phyloP scores from a whole-genome alignment of 2,888 invertebrate species.

The Salticus scenicus region DNA sequence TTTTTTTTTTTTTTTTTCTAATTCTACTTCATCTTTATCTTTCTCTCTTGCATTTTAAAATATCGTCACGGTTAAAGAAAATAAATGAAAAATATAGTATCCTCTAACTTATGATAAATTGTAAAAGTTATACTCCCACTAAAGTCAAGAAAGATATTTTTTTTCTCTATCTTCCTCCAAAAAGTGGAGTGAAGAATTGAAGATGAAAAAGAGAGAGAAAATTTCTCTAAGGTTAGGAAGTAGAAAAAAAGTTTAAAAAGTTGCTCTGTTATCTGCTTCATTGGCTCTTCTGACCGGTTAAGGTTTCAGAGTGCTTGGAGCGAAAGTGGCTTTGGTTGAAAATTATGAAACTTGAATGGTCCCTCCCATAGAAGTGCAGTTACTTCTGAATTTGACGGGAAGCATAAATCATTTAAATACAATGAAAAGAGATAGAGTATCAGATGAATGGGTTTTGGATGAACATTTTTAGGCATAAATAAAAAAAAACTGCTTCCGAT shows the following conservation, averaged over 20 bases:
- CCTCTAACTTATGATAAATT: conserved; percentile 66
- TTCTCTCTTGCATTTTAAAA: conserved; percentile 24
- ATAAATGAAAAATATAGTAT: conserved; percentile 21
- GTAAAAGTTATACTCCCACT: conserved; percentile 68
- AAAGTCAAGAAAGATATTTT: conserved; percentile 63
- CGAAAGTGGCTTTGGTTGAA: conserved; percentile 43
- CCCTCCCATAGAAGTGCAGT: background rate
- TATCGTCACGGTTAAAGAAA: conserved; percentile 35
- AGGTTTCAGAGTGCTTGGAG: conserved; percentile 26
- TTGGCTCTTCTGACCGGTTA: conserved; percentile 58
- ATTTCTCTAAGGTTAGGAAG: conserved; percentile 58
- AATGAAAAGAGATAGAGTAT: background rate
- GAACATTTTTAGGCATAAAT: too few species aligned
- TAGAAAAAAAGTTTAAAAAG: conserved; percentile 57
- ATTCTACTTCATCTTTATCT: conserved; percentile 11
- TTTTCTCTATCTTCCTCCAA: conserved; percentile 29
- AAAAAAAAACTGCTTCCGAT: too few species aligned
- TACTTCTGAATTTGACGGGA: conserved; percentile 1
- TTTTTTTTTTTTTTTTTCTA: too few species aligned
- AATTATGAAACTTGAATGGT: conserved; percentile 26
- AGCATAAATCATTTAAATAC: conserved; percentile 9
- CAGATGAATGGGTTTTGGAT: too few species aligned
- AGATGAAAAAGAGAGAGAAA: conserved; percentile 60
- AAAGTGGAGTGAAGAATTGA: conserved; percentile 65
- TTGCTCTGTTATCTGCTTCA: conserved; percentile 67